Base-by-base conservation (phyloP, 2,888 invertebrate species). In the Microctonus brassicae region DNA sequence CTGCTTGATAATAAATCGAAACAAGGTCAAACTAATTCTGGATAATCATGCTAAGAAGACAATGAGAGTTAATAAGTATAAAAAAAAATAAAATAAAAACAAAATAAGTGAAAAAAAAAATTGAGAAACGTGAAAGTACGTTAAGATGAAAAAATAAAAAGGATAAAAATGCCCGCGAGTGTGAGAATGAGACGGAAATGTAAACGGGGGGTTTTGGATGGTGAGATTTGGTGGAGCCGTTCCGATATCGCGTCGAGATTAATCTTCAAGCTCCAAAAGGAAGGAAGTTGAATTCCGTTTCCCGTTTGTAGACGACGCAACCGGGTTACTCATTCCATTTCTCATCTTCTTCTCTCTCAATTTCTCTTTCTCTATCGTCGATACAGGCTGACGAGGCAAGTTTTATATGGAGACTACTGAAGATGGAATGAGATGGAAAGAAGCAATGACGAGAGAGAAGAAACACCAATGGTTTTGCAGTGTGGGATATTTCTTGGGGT, bases 281-380 rank as follows among this genome's bases (percentile, higher is more conserved):
- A 84, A 85, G 86, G 84, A 85, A 84, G 83, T 83, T 83, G 79
- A 78, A 85, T 84, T 84, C 82, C 82, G 84, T 82, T 86, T 83
- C 82, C 84, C 81, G 83, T 78, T 80, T 75, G 78, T 78, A 78
- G 78, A 78, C 78, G 76, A 42, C 33, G 57, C 42, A 24, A 47
- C 78, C 78, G 68, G 78, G 77, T 73, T 77, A 75, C 78, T 73
- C 76, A 73, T 69, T 69, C 75, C 79, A 73, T 75, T 64, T 73
- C 74, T 66, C 73, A 69, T 69, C 77, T 77, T 47, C 58, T 60
- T n/a, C n/a, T n/a, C n/a, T n/a, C n/a, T n/a, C n/a, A n/a, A n/a
- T n/a, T 75, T 76, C 72, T 73, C 66, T 7, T 5, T 61, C 11
- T 10, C 20, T n/a, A 5, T 5, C 29, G 3, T 29, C 7, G 29